Conservation (phyloP, 2,797 vertebrate species). For the Brachyalestes nurse region DNA sequence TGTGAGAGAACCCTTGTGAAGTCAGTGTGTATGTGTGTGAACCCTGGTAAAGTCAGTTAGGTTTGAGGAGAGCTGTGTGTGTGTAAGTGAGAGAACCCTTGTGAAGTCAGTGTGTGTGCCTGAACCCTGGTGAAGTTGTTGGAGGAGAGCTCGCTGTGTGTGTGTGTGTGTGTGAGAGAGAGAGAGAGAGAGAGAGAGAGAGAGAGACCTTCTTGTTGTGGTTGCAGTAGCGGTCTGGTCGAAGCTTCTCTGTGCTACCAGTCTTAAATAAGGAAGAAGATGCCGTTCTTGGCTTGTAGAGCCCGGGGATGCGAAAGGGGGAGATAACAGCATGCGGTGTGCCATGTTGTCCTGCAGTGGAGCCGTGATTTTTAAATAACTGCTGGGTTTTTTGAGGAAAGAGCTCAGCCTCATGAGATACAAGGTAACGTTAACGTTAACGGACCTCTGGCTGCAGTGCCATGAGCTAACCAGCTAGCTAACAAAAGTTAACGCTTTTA, state of each 20-base stretch:
- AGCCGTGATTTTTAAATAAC: neutral
- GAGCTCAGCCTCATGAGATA: neutral
- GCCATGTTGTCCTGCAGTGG: neutral
- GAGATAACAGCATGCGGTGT: neutral
- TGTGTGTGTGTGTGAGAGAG: too few relatives aligned
- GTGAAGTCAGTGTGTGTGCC: too few relatives aligned
- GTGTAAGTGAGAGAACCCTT: too few relatives aligned
- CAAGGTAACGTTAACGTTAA: neutral
- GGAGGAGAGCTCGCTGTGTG: too few relatives aligned
- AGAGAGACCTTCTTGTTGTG: too few relatives aligned
- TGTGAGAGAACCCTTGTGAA: too few relatives aligned
- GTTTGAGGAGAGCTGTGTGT: too few relatives aligned
- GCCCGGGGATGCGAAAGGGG: neutral
- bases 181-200: too few relatives aligned
- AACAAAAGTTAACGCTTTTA: neutral
- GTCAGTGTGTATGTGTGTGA: too few relatives aligned
- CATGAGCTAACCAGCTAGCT: neutral
- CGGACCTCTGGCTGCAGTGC: neutral
- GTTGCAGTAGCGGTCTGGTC: neutral
- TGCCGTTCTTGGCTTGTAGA: neutral
- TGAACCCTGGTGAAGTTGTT: too few relatives aligned
- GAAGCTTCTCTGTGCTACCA: neutral
- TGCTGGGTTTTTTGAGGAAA: neutral
- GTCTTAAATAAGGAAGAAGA: neutral
- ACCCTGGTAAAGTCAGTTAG: too few relatives aligned